These are phyloP conservation scores for Malthinus seriepunctatus DNA, from an alignment of 2,888 invertebrate species.

Conservation along the genomic window DNA sequence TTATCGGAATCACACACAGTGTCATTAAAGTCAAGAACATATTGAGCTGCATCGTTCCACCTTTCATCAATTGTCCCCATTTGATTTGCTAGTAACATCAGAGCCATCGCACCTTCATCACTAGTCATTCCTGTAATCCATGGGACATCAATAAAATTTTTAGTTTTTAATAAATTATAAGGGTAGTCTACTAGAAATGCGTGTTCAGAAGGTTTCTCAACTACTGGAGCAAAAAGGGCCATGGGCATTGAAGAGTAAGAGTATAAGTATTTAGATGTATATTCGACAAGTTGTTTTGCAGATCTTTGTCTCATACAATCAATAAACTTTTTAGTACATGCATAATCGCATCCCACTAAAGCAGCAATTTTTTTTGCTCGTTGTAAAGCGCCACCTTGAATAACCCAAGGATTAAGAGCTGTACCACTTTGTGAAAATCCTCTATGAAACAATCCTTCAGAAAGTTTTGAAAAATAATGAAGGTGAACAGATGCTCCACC, in stretches of 20 bases:
- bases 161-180: slow-evolving; percentile 60
- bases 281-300: slow-evolving; percentile 60
- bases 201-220: slow-evolving; percentile 46
- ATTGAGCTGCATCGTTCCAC: slow-evolving; percentile 41
- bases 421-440: slow-evolving; percentile 75
- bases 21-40: slow-evolving; percentile 40
- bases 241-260: slow-evolving; percentile 45
- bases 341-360: slow-evolving; percentile 64
- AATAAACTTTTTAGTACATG: slow-evolving; percentile 59
- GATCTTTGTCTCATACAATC: slow-evolving; percentile 67
- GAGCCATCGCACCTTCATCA: slow-evolving; percentile 64
- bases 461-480: slow-evolving; percentile 48
- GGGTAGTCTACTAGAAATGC: slow-evolving; percentile 67
- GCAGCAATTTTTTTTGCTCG: slow-evolving; percentile 64
- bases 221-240: slow-evolving; percentile 42
- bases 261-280: slow-evolving; percentile 58
- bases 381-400: slow-evolving; percentile 59
- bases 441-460: slow-evolving; percentile 57
- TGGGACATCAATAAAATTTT: slow-evolving; percentile 64
- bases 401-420: slow-evolving; percentile 61
- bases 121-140: slow-evolving; percentile 67
- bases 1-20: slow-evolving; percentile 35
- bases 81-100: not conserved
- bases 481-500: slow-evolving; percentile 49
- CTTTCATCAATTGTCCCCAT: slow-evolving; percentile 47